These are phyloP conservation scores for Limulus polyphemus DNA, from an alignment of 2,888 invertebrate species.

Conservation along the genomic window DNA sequence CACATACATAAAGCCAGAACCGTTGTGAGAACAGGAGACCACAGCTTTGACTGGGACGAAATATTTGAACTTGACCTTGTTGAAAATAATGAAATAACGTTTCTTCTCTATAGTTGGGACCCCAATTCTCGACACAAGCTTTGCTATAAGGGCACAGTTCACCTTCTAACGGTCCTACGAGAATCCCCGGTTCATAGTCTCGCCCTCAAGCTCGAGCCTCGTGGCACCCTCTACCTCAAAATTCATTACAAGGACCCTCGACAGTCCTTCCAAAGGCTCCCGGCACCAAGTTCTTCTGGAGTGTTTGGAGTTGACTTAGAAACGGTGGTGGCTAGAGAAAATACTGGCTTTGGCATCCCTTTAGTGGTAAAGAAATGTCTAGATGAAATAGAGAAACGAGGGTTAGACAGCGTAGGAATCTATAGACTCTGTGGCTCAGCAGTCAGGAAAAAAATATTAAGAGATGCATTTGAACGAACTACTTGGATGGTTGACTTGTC, in stretches of 20 bases:
- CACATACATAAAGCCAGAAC: conserved; percentile 92
- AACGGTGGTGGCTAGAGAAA: conserved; percentile 51
- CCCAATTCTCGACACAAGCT: conserved; percentile 93
- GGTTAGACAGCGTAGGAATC: conserved; percentile 82
- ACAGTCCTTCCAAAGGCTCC: conserved; percentile 61
- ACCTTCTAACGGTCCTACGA: conserved; percentile 20
- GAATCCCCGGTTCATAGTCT: conserved; percentile 41
- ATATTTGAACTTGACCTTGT: conserved; percentile 94
- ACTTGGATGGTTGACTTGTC: conserved; percentile 84
- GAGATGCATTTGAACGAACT: conserved; percentile 82
- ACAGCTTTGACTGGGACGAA: conserved; percentile 97
- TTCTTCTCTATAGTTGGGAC: conserved; percentile 98
- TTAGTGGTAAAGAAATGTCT: conserved; percentile 84
- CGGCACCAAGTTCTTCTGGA: conserved; percentile 30
- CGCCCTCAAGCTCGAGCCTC: conserved; percentile 78
- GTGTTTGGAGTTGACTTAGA: conserved; percentile 47
- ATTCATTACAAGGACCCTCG: conserved; percentile 78
- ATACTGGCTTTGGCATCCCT: conserved; percentile 58
- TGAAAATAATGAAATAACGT: conserved; percentile 83
- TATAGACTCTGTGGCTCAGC: conserved; percentile 94
- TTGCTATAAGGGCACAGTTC: conserved; percentile 75
- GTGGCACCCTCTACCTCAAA: conserved; percentile 78
- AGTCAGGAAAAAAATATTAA: conserved; percentile 83
- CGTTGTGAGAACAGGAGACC: conserved; percentile 84
- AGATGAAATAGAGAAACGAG: conserved; percentile 86